phyloP scores from a whole-genome alignment of 2,888 invertebrate genomes.

The Standfussiana lucernea region DNA sequence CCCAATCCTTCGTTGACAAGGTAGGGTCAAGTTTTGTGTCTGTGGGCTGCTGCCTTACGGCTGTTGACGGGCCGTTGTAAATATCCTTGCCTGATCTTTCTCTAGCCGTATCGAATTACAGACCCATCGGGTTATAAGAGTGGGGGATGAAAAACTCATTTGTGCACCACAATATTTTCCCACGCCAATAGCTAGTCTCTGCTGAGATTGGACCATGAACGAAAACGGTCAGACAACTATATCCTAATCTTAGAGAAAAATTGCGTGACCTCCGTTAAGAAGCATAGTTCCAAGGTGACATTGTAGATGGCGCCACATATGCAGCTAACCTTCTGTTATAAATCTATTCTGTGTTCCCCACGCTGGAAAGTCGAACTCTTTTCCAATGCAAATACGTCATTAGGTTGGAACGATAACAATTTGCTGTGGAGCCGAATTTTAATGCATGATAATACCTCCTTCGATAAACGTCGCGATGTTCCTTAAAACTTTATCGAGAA shows the following conservation, averaged over 20 bases:
- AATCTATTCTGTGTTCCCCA: neutral
- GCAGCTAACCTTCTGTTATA: neutral
- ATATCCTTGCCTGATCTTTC: neutral
- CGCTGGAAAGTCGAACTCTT: constrained; percentile 74
- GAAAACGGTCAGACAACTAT: neutral
- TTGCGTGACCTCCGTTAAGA: neutral
- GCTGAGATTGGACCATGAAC: too few species aligned
- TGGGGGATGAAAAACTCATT: neutral
- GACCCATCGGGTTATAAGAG: neutral
- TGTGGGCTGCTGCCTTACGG: too few species aligned
- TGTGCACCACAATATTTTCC: neutral
- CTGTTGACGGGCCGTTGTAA: too few species aligned
- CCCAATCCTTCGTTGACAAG: neutral
- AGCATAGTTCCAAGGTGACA: neutral
- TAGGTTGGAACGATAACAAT: constrained; percentile 81
- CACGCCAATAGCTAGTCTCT: neutral
- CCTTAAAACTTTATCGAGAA: constrained; percentile 57
- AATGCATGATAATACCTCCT: constrained; percentile 79
- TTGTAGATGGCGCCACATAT: neutral
- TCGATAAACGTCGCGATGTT: constrained; percentile 64
- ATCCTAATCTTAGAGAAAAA: neutral
- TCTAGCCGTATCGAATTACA: neutral
- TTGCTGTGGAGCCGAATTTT: constrained; percentile 80
- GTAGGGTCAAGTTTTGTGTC: too few species aligned
- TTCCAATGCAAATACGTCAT: constrained; percentile 86